Percentiles rank a stretch among this genome's conserved stretches.
These are phyloP conservation scores for Crenuchus spilurus DNA, from an alignment of 2,797 vertebrate species.

Conservation along the genomic window DNA sequence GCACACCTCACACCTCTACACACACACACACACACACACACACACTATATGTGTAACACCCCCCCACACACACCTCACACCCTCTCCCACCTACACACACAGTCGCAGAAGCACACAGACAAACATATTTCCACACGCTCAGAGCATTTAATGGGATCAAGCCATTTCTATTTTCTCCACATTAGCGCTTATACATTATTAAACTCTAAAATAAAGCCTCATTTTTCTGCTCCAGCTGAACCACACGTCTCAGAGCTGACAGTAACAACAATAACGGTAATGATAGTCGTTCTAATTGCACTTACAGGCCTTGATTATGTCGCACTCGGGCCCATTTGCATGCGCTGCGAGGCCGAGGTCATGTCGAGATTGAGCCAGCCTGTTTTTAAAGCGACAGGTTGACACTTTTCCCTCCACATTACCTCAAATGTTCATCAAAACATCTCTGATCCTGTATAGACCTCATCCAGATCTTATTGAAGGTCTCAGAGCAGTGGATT, in stretches of 20 bases:
- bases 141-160: background rate
- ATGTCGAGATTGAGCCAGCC: conserved; percentile 5
- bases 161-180: background rate
- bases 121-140: background rate
- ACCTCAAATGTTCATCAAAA: too few relatives aligned
- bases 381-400: too few relatives aligned
- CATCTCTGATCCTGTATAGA: too few relatives aligned
- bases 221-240: background rate
- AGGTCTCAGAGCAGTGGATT: too few relatives aligned
- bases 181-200: background rate
- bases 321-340: background rate
- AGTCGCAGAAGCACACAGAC: background rate
- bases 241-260: background rate
- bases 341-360: conserved; percentile 1
- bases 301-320: conserved; percentile 7
- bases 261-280: conserved; percentile 6
- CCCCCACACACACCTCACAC: conserved; percentile 16
- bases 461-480: too few relatives aligned
- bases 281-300: conserved; percentile 8
- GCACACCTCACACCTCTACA: background rate
- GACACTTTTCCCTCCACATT: too few relatives aligned
- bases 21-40: background rate
- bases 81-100: background rate
- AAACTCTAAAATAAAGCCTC: background rate
- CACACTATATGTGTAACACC: conserved; percentile 25